A percentile compares a stretch with the other conserved stretches of the same genome.
These are phyloP conservation scores for Bradypodion ventrale DNA, from an alignment of 2,797 vertebrate genomes.

Conservation along the genomic window DNA sequence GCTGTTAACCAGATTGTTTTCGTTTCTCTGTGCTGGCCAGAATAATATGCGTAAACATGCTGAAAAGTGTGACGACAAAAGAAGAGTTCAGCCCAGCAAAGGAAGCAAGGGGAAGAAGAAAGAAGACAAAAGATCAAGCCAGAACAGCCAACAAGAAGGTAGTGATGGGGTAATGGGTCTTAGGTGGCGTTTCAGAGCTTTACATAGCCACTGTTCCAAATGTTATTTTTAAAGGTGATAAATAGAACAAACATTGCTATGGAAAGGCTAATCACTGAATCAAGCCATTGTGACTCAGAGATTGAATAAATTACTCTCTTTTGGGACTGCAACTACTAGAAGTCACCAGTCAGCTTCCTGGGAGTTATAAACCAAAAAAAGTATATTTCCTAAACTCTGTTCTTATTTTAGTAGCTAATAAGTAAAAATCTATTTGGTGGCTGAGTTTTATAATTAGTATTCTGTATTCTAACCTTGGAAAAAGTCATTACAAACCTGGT, in stretches of 20 bases:
- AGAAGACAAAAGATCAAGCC: background rate
- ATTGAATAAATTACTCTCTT: too few species aligned
- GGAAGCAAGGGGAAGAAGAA: constrained; percentile 21
- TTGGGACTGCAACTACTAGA: too few species aligned
- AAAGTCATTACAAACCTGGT: too few species aligned
- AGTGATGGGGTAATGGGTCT: constrained; percentile 54
- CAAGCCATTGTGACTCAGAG: background rate
- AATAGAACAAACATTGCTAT: background rate
- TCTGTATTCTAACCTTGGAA: too few species aligned
- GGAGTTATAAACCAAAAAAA: too few species aligned
- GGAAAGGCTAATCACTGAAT: background rate
- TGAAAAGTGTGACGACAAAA: constrained; percentile 41
- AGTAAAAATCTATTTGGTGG: too few species aligned
- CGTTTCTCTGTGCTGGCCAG: constrained; percentile 57
- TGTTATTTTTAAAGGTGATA: background rate
- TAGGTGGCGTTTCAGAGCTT: background rate
- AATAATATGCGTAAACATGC: constrained; percentile 60
- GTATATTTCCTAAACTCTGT: too few species aligned
- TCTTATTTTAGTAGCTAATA: too few species aligned
- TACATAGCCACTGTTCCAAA: background rate
- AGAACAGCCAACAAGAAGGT: constrained; percentile 43
- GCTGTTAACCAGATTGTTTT: constrained; percentile 32
- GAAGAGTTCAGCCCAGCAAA: constrained; percentile 6
- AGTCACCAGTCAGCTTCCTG: too few species aligned
- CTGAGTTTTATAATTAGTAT: too few species aligned